Percentiles rank a stretch among this genome's conserved stretches.
Conservation (phyloP, 2,888 invertebrate genomes). For the Drosophila picticornis region DNA sequence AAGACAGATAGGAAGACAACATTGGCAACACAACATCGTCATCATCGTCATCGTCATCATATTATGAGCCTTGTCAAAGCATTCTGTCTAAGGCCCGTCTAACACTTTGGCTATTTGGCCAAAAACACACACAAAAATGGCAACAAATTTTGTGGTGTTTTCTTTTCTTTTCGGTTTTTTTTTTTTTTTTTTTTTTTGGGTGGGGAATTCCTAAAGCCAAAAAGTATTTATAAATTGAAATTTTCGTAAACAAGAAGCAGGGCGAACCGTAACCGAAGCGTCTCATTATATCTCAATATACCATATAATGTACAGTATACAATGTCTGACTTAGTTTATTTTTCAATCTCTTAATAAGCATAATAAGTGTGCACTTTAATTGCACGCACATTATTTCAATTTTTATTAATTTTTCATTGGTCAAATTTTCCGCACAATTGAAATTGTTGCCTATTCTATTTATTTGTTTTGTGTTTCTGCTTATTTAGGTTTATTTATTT, state of each 20-base stretch:
- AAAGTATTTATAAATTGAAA: constrained; percentile 62
- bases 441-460: not conserved
- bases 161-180: constrained; percentile 17
- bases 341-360: constrained; percentile 53
- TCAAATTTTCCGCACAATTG: constrained; percentile 2
- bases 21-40: constrained; percentile 41
- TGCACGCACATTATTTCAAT: constrained; percentile 38
- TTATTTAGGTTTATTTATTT: not conserved
- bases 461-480: not conserved
- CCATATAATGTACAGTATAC: not conserved
- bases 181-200: constrained; percentile 15
- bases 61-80: constrained; percentile 65
- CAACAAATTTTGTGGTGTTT: constrained; percentile 52
- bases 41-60: constrained; percentile 16
- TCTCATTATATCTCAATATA: constrained; percentile 14
- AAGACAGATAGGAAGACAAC: constrained; percentile 16
- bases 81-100: constrained; percentile 73
- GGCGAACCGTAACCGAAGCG: constrained; percentile 21
- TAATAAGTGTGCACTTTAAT: constrained; percentile 52
- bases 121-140: constrained; percentile 67
- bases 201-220: constrained; percentile 67
- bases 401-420: constrained; percentile 49
- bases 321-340: constrained; percentile 27
- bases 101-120: constrained; percentile 46
- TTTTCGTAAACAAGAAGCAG: constrained; percentile 46